Conservation (phyloP, 2,113 vertebrate genomes). For the Aspiorhynchus laticeps region DNA sequence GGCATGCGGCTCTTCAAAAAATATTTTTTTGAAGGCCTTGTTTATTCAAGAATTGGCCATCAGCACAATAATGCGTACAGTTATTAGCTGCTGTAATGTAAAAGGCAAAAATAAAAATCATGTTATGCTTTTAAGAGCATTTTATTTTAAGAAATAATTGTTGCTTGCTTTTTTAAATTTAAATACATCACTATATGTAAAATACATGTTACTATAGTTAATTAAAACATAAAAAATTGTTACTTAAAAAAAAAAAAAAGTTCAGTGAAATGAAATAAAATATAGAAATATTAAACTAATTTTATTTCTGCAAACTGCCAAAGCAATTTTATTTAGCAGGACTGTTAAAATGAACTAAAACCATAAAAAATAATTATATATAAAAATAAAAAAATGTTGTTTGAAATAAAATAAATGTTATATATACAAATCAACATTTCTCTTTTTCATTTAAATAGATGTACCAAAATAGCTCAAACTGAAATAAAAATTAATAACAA, state of each 20-base stretch:
- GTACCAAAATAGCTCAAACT: not conserved
- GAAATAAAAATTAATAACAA: not conserved
- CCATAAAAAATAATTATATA: too few species aligned
- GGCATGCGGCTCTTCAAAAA: not conserved
- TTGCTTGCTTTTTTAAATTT: not conserved
- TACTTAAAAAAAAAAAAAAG: too few species aligned
- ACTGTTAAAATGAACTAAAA: too few species aligned
- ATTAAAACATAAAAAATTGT: not conserved
- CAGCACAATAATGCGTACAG: not conserved
- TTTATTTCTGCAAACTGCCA: not conserved
- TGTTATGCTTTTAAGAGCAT: not conserved
- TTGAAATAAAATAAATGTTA: too few species aligned
- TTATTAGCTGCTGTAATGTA: not conserved
- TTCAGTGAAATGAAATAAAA: not conserved
- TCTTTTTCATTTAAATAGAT: not conserved
- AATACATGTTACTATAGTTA: not conserved
- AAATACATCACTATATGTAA: not conserved
- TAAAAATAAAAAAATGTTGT: not conserved
- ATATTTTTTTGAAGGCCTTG: not conserved
- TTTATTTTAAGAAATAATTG: not conserved
- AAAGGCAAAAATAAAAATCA: not conserved
- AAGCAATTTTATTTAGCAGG: not conserved
- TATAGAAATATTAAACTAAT: not conserved
- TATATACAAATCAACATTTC: too few species aligned
- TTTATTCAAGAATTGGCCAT: not conserved